Conservation (phyloP, 2,113 vertebrate species). For the Lepidothrix coronata region DNA sequence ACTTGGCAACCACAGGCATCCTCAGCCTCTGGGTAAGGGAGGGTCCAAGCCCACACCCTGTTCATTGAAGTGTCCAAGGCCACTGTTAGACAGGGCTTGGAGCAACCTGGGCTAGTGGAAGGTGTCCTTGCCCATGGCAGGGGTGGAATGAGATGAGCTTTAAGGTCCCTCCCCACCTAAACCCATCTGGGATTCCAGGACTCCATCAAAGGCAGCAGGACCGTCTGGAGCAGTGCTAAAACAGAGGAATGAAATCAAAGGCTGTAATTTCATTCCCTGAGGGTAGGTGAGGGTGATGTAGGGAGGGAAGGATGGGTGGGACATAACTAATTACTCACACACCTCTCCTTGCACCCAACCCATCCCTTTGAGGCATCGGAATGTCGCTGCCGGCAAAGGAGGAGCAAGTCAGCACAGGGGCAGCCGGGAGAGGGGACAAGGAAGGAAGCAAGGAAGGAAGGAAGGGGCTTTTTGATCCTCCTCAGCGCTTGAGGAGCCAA, state of each 20-base stretch:
- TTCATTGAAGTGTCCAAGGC: background rate
- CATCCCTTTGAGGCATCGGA: background rate
- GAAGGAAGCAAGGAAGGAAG: background rate
- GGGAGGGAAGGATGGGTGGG: background rate
- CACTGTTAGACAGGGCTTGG: background rate
- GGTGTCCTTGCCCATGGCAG: background rate
- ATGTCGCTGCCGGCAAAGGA: background rate
- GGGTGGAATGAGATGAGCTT: background rate
- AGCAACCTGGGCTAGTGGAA: background rate
- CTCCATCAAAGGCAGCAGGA: background rate
- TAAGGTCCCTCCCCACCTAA: background rate
- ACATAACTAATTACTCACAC: background rate
- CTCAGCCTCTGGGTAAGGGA: background rate
- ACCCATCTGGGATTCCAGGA: background rate
- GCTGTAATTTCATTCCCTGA: background rate
- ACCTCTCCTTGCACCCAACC: background rate
- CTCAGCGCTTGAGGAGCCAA: background rate
- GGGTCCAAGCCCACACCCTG: background rate
- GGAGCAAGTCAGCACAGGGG: background rate
- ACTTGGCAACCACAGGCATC: rapidly evolving
- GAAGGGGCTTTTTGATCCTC: background rate
- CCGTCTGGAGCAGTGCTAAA: rapidly evolving
- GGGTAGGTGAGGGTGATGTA: background rate
- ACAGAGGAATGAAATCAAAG: background rate
- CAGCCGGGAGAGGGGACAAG: background rate